These are phyloP conservation scores for Lamellibrachia columna DNA, from an alignment of 2,888 invertebrate genomes.

Conservation along the genomic window DNA sequence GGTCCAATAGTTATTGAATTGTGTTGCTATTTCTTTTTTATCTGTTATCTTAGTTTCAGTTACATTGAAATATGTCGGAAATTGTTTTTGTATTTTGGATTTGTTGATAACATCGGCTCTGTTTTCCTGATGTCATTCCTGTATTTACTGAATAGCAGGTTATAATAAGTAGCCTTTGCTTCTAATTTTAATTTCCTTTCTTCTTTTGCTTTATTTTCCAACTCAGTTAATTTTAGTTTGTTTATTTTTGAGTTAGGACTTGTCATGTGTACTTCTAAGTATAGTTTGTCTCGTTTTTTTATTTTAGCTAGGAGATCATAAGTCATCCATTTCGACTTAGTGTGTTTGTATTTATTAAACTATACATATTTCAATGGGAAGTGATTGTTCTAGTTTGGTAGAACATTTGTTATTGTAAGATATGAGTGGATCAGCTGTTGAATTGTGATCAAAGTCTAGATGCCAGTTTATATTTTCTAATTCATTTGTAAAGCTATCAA, in stretches of 20 bases:
- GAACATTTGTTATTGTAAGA: neutral
- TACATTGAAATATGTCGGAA: slow-evolving; percentile 20
- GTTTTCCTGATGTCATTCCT: neutral
- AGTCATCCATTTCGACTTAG: neutral
- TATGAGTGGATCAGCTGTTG: slow-evolving; percentile 17
- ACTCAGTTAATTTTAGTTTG: too few relatives aligned
- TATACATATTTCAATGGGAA: neutral
- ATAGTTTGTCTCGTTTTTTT: neutral
- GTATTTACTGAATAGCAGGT: neutral
- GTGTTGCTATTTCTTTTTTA: neutral
- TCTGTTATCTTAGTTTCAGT: slow-evolving; percentile 20
- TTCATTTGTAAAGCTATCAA: slow-evolving; percentile 18
- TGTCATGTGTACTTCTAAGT: too few relatives aligned
- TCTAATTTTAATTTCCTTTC: neutral
- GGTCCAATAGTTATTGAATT: neutral
- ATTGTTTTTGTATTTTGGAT: neutral
- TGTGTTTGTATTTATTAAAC: neutral
- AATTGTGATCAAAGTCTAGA: neutral
- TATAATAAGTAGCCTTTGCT: neutral
- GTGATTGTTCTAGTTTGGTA: neutral
- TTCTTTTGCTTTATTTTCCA: too few relatives aligned
- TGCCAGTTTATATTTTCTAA: neutral
- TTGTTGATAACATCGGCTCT: neutral
- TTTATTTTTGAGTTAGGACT: too few relatives aligned
- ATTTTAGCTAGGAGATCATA: neutral